phyloP scores from a whole-genome alignment of 2,797 vertebrate species.

The Xenentodon cancila region DNA sequence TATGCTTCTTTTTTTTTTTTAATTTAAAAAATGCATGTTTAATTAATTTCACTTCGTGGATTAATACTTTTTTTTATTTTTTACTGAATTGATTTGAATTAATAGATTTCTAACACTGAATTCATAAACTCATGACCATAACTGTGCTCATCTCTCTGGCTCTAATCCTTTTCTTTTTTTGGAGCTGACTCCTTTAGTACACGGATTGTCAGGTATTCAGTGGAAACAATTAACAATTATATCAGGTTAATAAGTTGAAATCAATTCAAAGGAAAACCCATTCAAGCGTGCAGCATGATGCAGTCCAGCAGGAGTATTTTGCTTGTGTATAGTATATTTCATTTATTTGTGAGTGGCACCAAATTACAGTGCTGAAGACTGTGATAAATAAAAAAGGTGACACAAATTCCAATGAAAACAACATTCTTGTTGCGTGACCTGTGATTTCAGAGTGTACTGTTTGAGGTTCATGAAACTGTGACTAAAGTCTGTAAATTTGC shows the following conservation, averaged over 20 bases:
- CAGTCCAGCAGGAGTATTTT: background rate
- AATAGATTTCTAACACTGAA: too few relatives aligned
- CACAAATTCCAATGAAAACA: too few relatives aligned
- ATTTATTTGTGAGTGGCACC: background rate
- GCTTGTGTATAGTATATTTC: background rate
- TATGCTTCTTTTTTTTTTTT: slow-evolving; percentile 2
- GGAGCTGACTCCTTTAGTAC: too few relatives aligned
- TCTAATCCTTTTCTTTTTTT: too few relatives aligned
- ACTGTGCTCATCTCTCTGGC: background rate
- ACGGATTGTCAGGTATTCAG: slow-evolving; percentile 23
- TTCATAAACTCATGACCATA: slow-evolving; percentile 2
- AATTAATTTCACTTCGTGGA: too few relatives aligned
- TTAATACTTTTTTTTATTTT: background rate
- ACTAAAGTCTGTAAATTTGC: slow-evolving; percentile 11
- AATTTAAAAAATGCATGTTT: slow-evolving; percentile 16
- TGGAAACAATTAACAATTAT: slow-evolving; percentile 19
- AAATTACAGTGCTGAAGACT: too few relatives aligned
- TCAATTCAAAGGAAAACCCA: background rate
- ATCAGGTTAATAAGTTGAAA: background rate
- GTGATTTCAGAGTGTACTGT: background rate
- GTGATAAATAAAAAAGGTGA: too few relatives aligned
- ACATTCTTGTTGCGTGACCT: too few relatives aligned
- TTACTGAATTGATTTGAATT: too few relatives aligned
- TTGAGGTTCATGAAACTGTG: background rate
- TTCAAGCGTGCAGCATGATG: background rate